These are phyloP conservation scores for Acleris holmiana DNA, from an alignment of 2,888 invertebrate species.

Conservation along the genomic window DNA sequence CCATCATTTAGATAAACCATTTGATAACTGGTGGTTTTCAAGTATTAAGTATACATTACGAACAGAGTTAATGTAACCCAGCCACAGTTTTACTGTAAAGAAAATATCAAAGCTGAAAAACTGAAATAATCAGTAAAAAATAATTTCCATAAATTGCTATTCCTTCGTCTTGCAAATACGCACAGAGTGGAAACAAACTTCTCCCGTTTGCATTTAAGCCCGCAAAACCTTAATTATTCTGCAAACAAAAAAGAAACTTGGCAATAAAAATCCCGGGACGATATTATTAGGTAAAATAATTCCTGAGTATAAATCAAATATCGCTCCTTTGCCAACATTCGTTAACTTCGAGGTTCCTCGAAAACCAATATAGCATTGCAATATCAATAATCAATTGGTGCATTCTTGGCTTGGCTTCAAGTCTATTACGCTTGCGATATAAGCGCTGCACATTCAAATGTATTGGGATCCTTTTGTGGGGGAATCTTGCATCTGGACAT, in stretches of 20 bases:
- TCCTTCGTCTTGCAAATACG: conserved; percentile 37
- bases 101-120: conserved; percentile 26
- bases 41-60: neutral
- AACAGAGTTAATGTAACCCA: neutral
- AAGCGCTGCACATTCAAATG: conserved; percentile 70
- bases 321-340: conserved; percentile 40
- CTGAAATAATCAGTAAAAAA: conserved; percentile 28
- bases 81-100: conserved; percentile 1
- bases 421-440: conserved; percentile 72
- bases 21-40: neutral
- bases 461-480: conserved; percentile 67
- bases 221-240: conserved; percentile 33
- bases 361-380: conserved; percentile 63
- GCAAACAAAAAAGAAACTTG: conserved; percentile 38
- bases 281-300: conserved; percentile 40
- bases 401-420: conserved; percentile 81
- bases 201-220: conserved; percentile 35
- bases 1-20: too few species aligned
- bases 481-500: conserved; percentile 59
- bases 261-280: conserved; percentile 33
- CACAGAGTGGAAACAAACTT: conserved; percentile 33
- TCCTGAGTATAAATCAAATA: conserved; percentile 43
- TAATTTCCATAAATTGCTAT: conserved; percentile 39
- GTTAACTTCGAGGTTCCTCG: conserved; percentile 52
- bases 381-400: conserved; percentile 84